Conservation (phyloP, 2,888 invertebrate genomes). For the Euphydryas editha region DNA sequence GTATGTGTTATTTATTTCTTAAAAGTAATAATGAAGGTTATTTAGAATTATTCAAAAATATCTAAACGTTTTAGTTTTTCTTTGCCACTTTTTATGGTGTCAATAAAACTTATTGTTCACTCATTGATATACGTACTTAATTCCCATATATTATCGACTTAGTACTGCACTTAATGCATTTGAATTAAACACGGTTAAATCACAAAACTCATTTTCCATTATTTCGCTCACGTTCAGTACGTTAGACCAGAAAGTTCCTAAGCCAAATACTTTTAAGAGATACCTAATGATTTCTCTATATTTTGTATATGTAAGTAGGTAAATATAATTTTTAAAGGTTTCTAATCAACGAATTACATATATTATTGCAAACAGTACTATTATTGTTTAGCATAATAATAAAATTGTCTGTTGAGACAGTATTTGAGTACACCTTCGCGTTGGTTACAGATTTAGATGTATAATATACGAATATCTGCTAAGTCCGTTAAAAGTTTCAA, state of each 20-base stretch:
- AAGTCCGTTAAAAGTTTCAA: not conserved
- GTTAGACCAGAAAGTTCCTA: conserved; percentile 79
- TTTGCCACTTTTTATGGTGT: not conserved
- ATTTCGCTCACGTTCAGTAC: conserved; percentile 53
- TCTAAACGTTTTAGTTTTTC: conserved; percentile 7
- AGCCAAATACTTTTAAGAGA: conserved; percentile 68
- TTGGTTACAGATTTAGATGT: conserved; percentile 20
- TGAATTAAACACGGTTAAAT: conserved; percentile 4
- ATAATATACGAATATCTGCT: conserved; percentile 11
- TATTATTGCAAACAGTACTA: conserved; percentile 53
- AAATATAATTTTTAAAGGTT: conserved; percentile 73
- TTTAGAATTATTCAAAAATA: conserved; percentile 18
- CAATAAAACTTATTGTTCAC: not conserved
- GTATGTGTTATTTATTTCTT: conserved; percentile 36
- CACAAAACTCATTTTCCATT: conserved; percentile 20
- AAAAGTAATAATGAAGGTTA: conserved; percentile 23
- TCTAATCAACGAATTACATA: conserved; percentile 80
- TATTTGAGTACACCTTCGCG: conserved; percentile 31
- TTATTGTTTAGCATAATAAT: conserved; percentile 41
- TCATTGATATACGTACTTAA: conserved; percentile 38
- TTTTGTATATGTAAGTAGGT: conserved; percentile 70
- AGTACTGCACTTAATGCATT: conserved; percentile 2
- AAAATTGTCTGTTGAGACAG: conserved; percentile 31
- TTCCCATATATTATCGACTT: conserved; percentile 23
- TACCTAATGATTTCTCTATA: conserved; percentile 66